Base-by-base conservation (phyloP, 2,797 vertebrate genomes). In the Aplochiton taeniatus region DNA sequence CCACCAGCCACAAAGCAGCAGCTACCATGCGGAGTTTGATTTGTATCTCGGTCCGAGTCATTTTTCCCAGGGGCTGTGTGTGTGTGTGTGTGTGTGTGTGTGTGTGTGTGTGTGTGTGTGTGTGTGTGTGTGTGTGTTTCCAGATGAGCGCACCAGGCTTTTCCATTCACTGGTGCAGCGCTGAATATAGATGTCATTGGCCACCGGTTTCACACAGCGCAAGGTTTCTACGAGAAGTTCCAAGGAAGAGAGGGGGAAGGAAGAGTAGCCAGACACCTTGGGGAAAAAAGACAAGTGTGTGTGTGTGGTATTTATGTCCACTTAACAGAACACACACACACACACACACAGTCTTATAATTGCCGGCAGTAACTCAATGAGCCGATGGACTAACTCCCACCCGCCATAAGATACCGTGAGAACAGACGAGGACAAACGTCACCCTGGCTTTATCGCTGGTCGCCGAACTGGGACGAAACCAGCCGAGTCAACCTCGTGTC, bases 61-160 rank as follows among this genome's bases (percentile, higher is more conserved):
- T 84, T 85, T 86, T 86, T 87, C 84, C 85, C 86, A 78, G 75
- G 78, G 78, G 8, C 72, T 58, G 70, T 70, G 71, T 69, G 53
- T 54, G 59, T 76, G 70, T 66, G n/a, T n/a, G n/a, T n/a, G 44
- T 60, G 58, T 20, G 51, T 63, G 53, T 68, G 69, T 68, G 18
- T 31, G 18, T 13, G 18, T 55, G 51, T 53, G 48, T 50, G 48
- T 50, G 11, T 50, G 50, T 51, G 50, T 51, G n/a, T 55, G 53
- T 55, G 60, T 64, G 68, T 55, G 63, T 61, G 50, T 45, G 56
- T 68, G 78, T 76, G 78, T 53, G 80, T 85, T 90, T 89, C 84
- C 86, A 87, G 68, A 84, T 85, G 84, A 86, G 78, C 81, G 82
- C 80, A 79, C 83, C 78, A 83, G 72, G 76, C 80, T 82, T 85